Evolutionary conservation across 23 tunicate genomes (phyloP), one percentile per base, ranked within the genome.

Genomic region (Halocynthia aurantium): DNA sequence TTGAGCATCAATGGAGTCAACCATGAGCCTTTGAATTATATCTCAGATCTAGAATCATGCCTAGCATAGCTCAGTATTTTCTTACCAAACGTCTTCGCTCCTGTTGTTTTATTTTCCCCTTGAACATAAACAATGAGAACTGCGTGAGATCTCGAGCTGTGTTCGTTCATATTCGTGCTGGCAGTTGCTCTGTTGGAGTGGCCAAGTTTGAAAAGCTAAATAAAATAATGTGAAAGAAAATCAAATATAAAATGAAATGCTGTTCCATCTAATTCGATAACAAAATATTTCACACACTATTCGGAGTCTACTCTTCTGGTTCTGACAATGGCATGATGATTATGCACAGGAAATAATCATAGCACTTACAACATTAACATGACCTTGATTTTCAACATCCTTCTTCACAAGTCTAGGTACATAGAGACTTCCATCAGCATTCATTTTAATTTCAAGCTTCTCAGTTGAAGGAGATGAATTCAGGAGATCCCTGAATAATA

Each of bases 131-230:
- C 63, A 63, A 85, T 84, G 70, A 94, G 90, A 19, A 94, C 91
- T 15, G 99, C 95, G 73, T 94, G 99, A 7, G 99, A 94, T 21
- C 99, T 53, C 5, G 95, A 88, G 55, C 90, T 83, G 62, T 93
- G 91, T 71, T 94, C 99, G 84, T 94, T 94, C 99, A 94, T 94
- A 79, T 89, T 88, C 7, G 99, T 94, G 19, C 77, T 65, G 0
- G 95, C 99, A 22, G 95, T 88, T 6, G 91, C 81, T 54, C 99
- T 82, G 67, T 86, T 92, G 15, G 72, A 51, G 40, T 63, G 91
- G 22, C 98, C 98, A 31, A 63, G 20, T 60, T 80, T 52, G 55
- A 90, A 90, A 18, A 85, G 22, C 91, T 86, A n/a, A 15, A 57
- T 17, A 4, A 64, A 64, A 64, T 22, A 22, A 50, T 51, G 70